Conservation (phyloP, 2,888 invertebrate genomes). For the Latrodectus elegans region DNA sequence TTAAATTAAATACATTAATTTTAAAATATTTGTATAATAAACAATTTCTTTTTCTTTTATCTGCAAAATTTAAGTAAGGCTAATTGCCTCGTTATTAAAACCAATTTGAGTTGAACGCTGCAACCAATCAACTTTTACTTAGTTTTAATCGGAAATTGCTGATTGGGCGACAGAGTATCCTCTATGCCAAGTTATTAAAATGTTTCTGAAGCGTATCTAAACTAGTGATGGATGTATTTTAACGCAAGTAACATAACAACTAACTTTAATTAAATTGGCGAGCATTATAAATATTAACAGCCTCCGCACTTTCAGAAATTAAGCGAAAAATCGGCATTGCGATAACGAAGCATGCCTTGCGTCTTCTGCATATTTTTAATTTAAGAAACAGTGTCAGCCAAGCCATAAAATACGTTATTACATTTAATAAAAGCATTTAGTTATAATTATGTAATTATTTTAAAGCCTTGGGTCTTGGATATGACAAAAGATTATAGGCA, state of each 20-base stretch:
- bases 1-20: neutral
- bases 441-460: constrained; percentile 68
- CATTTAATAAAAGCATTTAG: constrained; percentile 63
- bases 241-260: constrained; percentile 25
- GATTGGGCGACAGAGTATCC: neutral
- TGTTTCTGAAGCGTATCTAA: neutral
- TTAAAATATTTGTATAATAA: neutral
- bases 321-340: neutral
- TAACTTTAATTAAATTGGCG: constrained; percentile 47
- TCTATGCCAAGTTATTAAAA: neutral
- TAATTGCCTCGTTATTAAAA: constrained; percentile 1
- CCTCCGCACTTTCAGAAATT: neutral
- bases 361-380: constrained; percentile 33
- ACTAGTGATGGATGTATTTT: constrained; percentile 48
- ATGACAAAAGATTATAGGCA: constrained; percentile 50
- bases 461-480: constrained; percentile 29
- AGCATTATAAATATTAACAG: constrained; percentile 23
- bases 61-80: neutral
- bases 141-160: neutral
- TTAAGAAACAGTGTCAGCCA: constrained; percentile 32
- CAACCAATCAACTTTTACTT: neutral
- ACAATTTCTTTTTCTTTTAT: neutral
- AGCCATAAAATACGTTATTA: constrained; percentile 55
- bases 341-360: neutral
- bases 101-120: neutral